Base-by-base conservation (phyloP, 1,140 invertebrate species). In the Parasteatoda tepidariorum region DNA sequence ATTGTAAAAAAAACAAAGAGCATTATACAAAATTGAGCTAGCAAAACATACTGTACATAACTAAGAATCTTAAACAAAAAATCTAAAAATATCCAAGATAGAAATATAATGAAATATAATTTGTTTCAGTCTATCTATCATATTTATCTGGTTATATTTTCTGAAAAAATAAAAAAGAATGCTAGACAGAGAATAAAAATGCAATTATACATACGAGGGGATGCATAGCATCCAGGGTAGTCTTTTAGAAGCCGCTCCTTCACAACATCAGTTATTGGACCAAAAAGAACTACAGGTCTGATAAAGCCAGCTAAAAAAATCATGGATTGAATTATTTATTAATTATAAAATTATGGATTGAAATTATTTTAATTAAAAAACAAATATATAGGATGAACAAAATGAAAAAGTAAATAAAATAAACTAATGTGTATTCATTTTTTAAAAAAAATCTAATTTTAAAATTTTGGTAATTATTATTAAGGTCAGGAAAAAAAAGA, bases 241-340 rank as follows among this genome's bases (percentile, higher is more conserved):
- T 99, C 97, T 87, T 93, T 93, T 3, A 97, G 91, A 59, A 99
- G 89, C 87, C 95, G 94, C 83, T 98, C 96, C 71, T 96, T 91
- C 0, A 97, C 96, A 28, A 99, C 90, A 89, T 99, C 98, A 0
- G 97, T 95, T 0, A 99, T 92, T 0, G 97, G 95, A 15, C 98
- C 98, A 87, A 98, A 97, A 4, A 99, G 91, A 31, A 99, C 96
- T 0, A 99, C 95, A 0, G 98, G 98, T 79, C 98, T 91, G 7
- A 97, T 93, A 88, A 98, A 98, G 11, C 95, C 96, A 0, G 96
- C 84, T 85, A 26, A 59, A 73, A 83, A 15, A 71, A 54, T 54
- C 3, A 24, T 22, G 15, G 1, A 11, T 2, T 61, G 11, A 15
- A 9, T 61, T 61, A n/a, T 61, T 61, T 7, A 26, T 30, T 18